Base-by-base conservation (phyloP, 2,888 invertebrate genomes). In the Odontocerum albicorne region DNA sequence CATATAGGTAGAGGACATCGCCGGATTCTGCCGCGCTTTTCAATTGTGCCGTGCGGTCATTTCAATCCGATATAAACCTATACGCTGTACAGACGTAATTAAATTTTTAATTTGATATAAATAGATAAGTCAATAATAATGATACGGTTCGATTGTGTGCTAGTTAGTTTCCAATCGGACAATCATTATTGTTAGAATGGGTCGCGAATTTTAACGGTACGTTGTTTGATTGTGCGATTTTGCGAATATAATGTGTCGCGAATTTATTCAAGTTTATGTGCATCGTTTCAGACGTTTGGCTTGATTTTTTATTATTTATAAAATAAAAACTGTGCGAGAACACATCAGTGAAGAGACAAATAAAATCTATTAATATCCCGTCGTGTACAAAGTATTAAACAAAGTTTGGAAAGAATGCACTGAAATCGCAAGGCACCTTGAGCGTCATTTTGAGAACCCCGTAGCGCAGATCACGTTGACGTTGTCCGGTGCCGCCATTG, bases 361-460 rank as follows among this genome's bases (percentile, higher is more conserved):
- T 40, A 52, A 57, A 52, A 51, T 52, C 52, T 57, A 57, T 31
- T 52, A 57, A 57, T 57, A 57, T 42, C 43, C n/a, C 42, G 27
- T 47, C 47, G 50, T 49, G 55, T 20, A 33, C 47, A 43, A 47
- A 47, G 52, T 52, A 49, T 32, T 49, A 33, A 40, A 51, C 47
- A 51, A 57, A 57, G 52, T 57, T 52, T 52, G 52, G 46, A 57
- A 57, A 57, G 75, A 76, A 77, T 78, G 77, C 77, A 78, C 77
- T 78, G 77, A 79, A 51, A 52, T 81, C 81, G 80, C 81, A 70
- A 70, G 80, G 80, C 81, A 82, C 84, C 84, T 82, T 86, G 85
- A 85, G 87, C 87, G 86, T 86, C 84, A 82, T 81, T 84, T 80
- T 84, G 85, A 84, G 83, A 82, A 85, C 85, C 86, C 85, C 85